phyloP scores from a whole-genome alignment of 2,797 vertebrate genomes.

The Cirrhinus molitorella region DNA sequence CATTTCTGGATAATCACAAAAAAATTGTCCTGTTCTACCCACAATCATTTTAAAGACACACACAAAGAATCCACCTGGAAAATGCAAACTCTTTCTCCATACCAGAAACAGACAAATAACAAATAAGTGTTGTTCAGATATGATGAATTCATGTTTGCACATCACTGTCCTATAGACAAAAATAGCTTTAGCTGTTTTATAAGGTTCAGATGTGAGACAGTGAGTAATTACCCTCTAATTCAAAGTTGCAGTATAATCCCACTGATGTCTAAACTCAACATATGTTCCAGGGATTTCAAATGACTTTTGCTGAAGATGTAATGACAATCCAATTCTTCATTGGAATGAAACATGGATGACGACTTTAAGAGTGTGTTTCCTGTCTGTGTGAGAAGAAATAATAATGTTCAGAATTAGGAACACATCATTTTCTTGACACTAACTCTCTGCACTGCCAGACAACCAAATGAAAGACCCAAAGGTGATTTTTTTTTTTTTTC shows the following conservation, averaged over 20 bases:
- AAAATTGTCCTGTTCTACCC: neutral
- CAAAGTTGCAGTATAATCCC: neutral
- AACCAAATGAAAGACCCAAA: neutral
- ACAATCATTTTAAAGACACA: neutral
- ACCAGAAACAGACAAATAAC: neutral
- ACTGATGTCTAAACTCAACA: neutral
- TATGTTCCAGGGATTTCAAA: slow-evolving; percentile 4
- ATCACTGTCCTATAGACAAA: neutral
- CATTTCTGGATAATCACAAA: neutral
- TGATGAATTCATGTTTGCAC: neutral
- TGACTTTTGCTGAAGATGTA: slow-evolving; percentile 30
- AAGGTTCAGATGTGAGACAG: no score
- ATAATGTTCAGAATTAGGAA: slow-evolving; percentile 36
- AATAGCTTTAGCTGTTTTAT: neutral
- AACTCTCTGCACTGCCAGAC: slow-evolving; percentile 9
- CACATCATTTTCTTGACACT: neutral
- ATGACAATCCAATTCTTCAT: neutral
- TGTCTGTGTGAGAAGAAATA: slow-evolving; percentile 24
- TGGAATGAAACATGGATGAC: slow-evolving; percentile 30
- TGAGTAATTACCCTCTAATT: neutral
- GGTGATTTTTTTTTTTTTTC: neutral
- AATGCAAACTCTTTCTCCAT: neutral
- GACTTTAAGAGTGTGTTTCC: slow-evolving; percentile 15
- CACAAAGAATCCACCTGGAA: neutral
- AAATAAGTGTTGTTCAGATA: neutral